Evolutionary conservation across 2,888 invertebrate genomes (phyloP), one percentile per base, ranked within the genome.

Genomic region (Eurytoma californica): DNA sequence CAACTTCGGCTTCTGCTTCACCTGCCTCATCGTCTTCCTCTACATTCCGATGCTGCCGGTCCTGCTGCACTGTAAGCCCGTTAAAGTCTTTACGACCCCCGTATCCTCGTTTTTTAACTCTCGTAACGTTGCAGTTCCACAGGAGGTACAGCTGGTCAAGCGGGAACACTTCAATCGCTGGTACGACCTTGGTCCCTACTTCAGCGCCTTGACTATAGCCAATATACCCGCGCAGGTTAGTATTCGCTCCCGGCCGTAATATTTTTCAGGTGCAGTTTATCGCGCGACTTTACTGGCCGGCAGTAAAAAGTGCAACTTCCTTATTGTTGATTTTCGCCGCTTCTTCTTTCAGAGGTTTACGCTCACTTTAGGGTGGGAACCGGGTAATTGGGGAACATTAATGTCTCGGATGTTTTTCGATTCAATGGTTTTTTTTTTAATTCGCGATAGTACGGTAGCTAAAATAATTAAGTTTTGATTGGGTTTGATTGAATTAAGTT

Each of bases 1-100:
- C 88, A 96, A 96, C 90, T 96, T 96, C 86, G 96, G 96, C 13
- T 96, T 95, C 88, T 95, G 95, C 85, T 96, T 95, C 86, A 94
- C 95, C 0, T 95, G 95, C 80, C 92, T 95, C 20, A 96, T 96
- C 81, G 94, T 94, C 47, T 95, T 96, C 90, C 92, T 96, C 85
- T 96, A 96, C 87, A 92, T 96, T 72, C 95, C 96, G 0, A 94
- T 96, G 94, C 93, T 96, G 92, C 96, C 96, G 3, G 93, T 95
- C 61, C 90, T 96, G 69, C 90, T 96, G 82, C 93, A 95, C 84
- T 96, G 96, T 96, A 91, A 94, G 95, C 68, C 3, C n/a, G n/a
- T 47, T 16, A 58, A 57, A 30, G 51, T 28, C 12, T 63, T 20
- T 2, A 18, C n/a, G 16, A 3, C 51, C 18, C 18, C 12, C 57